These are phyloP conservation scores for Sturmia bella DNA, from an alignment of 2,888 invertebrate genomes.

Conservation along the genomic window DNA sequence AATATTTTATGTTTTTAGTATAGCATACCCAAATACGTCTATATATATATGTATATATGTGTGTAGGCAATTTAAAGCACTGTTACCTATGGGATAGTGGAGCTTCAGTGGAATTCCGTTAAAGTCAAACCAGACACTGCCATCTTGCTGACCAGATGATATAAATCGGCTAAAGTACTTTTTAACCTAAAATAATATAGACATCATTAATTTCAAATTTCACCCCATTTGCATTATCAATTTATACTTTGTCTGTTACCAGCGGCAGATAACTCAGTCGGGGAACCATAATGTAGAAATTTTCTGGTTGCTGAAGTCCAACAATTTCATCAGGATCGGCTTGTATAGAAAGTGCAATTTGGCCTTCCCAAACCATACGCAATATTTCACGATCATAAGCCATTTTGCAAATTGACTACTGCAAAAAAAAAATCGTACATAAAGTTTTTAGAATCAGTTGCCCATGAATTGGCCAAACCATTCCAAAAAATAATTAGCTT, in stretches of 20 bases:
- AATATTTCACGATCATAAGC: conserved; percentile 97
- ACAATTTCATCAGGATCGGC: conserved; percentile 93
- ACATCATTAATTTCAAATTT: conserved; percentile 6
- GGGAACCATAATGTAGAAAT: conserved; percentile 96
- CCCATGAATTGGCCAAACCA: too few relatives aligned
- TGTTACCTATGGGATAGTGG: conserved; percentile 88
- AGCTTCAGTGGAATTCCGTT: conserved; percentile 95
- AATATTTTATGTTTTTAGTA: too few relatives aligned
- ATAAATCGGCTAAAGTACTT: conserved; percentile 93
- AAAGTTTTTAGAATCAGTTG: too few relatives aligned
- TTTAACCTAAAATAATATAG: conserved; percentile 85
- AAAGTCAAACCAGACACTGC: conserved; percentile 97
- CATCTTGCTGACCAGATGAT: conserved; percentile 90
- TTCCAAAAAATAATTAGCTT: too few relatives aligned
- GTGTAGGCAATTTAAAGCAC: too few relatives aligned
- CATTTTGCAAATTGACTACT: conserved; percentile 83
- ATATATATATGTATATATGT: too few relatives aligned
- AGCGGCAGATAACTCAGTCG: conserved; percentile 96
- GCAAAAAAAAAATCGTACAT: too few relatives aligned
- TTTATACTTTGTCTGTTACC: conserved; percentile 93
- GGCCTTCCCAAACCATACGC: conserved; percentile 97
- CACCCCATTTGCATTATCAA: too few relatives aligned
- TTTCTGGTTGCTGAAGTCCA: conserved; percentile 94
- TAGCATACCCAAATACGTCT: too few relatives aligned
- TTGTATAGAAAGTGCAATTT: conserved; percentile 95